Base-by-base conservation (phyloP, 2,888 invertebrate species). In the Morpho helenor region DNA sequence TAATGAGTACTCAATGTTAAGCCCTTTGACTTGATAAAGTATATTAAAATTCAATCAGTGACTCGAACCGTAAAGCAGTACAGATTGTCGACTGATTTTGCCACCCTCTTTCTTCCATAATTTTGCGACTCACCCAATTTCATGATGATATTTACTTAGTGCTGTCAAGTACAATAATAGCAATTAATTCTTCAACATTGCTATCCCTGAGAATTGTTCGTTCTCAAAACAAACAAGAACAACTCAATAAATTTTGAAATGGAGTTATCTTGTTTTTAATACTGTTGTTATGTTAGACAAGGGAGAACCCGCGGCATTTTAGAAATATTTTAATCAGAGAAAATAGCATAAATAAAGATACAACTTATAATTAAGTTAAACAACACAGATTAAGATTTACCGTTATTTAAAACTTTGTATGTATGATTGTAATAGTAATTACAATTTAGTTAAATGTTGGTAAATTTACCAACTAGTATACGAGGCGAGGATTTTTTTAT, bases 41-140 rank as follows among this genome's bases (percentile, higher is more conserved):
- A 84, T 85, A 87, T 87, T 87, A 88, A 87, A 88, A 87, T 88
- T 87, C 87, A 88, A 88, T 88, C 87, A 87, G 85, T 82, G 82
- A 77, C 72, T 80, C 76, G 79, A 82, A 80, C 87, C 82, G 82
- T 86, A 84, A 87, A 86, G 83, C 83, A 84, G 80, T 83, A 80
- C 84, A 82, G 86, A 86, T 86, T 87, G 85, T 83, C 80, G 75
- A 77, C 80, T 77, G 84, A 80, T 82, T 86, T 81, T 76, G 79
- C 82, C 81, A 80, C 82, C 82, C 83, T 78, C 55, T 55, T 55
- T 82, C 82, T 80, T 80, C 80, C 77, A 84, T 83, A 81, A 85
- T 84, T 85, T 83, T 75, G 76, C 79, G 76, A 82, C 75, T 82
- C 79, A 75, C 77, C 74, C 81, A 73, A 75, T 80, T 76, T 74